These are phyloP conservation scores for Sialis lutaria DNA, from an alignment of 2,888 invertebrate genomes.

Conservation along the genomic window DNA sequence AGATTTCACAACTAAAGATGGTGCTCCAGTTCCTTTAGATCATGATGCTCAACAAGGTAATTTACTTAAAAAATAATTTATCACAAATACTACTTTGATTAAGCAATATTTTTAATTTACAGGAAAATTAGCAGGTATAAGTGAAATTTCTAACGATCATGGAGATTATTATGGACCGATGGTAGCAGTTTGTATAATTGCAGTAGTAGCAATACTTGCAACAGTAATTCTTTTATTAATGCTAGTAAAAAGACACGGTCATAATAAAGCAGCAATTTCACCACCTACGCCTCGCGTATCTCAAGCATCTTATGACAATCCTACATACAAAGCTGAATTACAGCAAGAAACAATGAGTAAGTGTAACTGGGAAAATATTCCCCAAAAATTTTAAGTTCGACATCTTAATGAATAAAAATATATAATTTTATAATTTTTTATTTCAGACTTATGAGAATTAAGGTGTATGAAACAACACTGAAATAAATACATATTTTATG, in stretches of 20 bases:
- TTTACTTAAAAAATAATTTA: not conserved
- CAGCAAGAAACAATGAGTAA: constrained; percentile 86
- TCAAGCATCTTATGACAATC: constrained; percentile 84
- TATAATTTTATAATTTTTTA: no score
- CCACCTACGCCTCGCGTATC: constrained; percentile 52
- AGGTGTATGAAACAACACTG: no score
- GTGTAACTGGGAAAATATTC: constrained; percentile 6
- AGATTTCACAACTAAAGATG: constrained; percentile 70
- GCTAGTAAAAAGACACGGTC: constrained; percentile 51
- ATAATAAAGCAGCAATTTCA: constrained; percentile 62
- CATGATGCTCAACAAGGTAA: constrained; percentile 34
- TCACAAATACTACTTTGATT: not conserved
- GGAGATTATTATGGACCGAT: constrained; percentile 74
- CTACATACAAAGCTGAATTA: constrained; percentile 84
- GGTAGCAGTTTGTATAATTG: constrained; percentile 75
- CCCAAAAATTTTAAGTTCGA: no score
- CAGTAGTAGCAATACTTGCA: constrained; percentile 67
- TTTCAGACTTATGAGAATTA: not conserved
- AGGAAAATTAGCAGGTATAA: constrained; percentile 26
- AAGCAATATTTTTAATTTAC: constrained; percentile 7
- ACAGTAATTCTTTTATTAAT: constrained; percentile 65
- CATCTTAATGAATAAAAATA: no score
- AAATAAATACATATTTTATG: no score
- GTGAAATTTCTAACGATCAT: constrained; percentile 31
- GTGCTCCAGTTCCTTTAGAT: constrained; percentile 29